phyloP scores from a whole-genome alignment of 2,113 vertebrate genomes.

The Suncus etruscus region DNA sequence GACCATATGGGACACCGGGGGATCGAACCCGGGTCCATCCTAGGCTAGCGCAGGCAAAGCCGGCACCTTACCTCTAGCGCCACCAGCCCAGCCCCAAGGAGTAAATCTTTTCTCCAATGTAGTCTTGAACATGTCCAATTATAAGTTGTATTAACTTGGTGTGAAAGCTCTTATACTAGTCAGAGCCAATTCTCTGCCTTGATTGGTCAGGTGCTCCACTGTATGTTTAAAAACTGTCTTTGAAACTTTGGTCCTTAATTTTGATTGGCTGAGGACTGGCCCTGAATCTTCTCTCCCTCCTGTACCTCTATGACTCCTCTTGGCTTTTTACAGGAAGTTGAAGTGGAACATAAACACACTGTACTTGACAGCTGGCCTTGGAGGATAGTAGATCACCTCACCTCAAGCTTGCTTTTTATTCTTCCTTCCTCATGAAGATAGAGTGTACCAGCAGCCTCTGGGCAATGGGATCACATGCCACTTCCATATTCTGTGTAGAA shows the following conservation, averaged over 20 bases:
- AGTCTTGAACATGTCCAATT: conserved; percentile 25
- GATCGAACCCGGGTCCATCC: too few relatives aligned
- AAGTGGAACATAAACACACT: neutral
- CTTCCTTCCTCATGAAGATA: neutral
- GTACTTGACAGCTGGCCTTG: neutral
- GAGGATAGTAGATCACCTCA: neutral
- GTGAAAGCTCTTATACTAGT: conserved; percentile 21
- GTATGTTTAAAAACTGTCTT: neutral
- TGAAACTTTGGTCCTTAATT: conserved; percentile 58
- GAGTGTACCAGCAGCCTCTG: neutral
- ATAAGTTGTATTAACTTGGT: conserved; percentile 50
- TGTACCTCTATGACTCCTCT: neutral
- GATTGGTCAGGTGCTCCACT: conserved; percentile 32
- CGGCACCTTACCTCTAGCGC: too few relatives aligned
- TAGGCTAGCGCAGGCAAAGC: too few relatives aligned
- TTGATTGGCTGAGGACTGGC: neutral
- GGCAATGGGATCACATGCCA: neutral
- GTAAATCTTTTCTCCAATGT: conserved; percentile 35
- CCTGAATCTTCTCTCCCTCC: neutral
- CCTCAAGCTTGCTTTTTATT: neutral
- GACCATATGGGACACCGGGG: too few relatives aligned
- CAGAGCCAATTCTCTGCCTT: conserved; percentile 46
- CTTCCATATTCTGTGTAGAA: neutral
- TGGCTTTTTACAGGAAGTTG: neutral
- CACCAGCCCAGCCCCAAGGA: too few relatives aligned